A percentile compares a stretch with the other conserved stretches of the same genome.
These are phyloP conservation scores for Stratiomys singularior DNA, from an alignment of 2,888 invertebrate genomes.

Conservation along the genomic window DNA sequence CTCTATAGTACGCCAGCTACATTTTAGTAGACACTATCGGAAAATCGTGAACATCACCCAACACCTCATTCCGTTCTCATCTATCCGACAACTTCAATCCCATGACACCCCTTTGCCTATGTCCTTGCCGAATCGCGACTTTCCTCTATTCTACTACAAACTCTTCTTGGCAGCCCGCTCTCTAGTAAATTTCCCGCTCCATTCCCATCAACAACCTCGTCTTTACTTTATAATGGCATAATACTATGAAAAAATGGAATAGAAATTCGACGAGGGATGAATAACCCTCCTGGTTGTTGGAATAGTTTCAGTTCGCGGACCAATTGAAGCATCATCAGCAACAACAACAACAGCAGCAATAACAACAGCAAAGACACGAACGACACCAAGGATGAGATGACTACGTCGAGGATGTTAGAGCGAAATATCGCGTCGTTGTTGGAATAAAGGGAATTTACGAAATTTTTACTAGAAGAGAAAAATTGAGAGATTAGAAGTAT, in stretches of 20 bases:
- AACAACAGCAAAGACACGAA: conserved; percentile 46
- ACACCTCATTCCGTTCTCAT: not conserved
- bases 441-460: conserved; percentile 27
- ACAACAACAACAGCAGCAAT: conserved; percentile 50
- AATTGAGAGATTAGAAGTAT: conserved; percentile 39
- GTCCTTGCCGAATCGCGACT: conserved; percentile 29
- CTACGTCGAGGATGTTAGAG: conserved; percentile 9
- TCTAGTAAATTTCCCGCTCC: conserved; percentile 29
- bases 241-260: conserved; percentile 52
- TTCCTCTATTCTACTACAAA: conserved; percentile 20
- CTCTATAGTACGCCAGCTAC: not conserved
- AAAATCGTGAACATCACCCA: conserved; percentile 29
- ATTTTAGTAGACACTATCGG: conserved; percentile 36
- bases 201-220: conserved; percentile 27
- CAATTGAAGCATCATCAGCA: conserved; percentile 49
- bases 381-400: conserved; percentile 24
- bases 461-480: conserved; percentile 20
- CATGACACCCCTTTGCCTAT: not conserved
- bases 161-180: not conserved
- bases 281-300: conserved; percentile 38
- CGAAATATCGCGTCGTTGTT: not conserved
- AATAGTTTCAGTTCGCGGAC: conserved; percentile 55
- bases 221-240: conserved; percentile 44
- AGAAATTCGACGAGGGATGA: conserved; percentile 52
- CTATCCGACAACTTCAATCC: not conserved